Conservation (phyloP, 2,113 vertebrate species). For the Oenanthe oenanthe region DNA sequence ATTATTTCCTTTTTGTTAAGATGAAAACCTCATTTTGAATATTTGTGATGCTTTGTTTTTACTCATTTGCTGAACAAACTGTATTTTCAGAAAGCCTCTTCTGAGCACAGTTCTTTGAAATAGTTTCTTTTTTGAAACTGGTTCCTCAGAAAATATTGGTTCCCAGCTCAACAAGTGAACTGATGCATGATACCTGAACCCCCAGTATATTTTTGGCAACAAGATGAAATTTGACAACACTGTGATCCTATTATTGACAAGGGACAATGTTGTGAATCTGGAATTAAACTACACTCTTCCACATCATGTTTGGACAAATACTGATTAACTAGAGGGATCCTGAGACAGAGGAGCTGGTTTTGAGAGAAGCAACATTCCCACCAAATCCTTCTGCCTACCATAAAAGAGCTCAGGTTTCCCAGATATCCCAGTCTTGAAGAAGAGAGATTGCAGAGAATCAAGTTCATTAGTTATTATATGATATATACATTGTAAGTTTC, state of each 20-base stretch:
- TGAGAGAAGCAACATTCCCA: not conserved
- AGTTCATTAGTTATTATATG: not conserved
- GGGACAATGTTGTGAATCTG: not conserved
- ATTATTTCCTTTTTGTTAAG: not conserved
- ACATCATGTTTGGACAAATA: not conserved
- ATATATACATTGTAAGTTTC: not conserved
- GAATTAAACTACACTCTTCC: not conserved
- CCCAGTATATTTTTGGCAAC: not conserved
- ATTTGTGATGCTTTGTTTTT: not conserved
- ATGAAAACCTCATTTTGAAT: not conserved
- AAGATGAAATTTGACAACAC: not conserved
- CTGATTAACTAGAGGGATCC: not conserved
- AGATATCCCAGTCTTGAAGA: not conserved
- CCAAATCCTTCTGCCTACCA: not conserved
- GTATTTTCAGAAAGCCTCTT: not conserved
- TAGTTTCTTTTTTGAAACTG: not conserved
- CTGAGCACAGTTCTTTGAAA: not conserved
- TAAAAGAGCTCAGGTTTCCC: not conserved
- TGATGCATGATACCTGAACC: not conserved
- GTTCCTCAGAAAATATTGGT: not conserved
- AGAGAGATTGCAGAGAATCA: not conserved
- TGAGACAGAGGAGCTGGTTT: not conserved
- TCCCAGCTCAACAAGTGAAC: not conserved
- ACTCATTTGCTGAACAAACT: not conserved
- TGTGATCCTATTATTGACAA: not conserved